A percentile compares a stretch with the other conserved stretches of the same genome.
These are phyloP conservation scores for pig (Sus scrofa) DNA, from an alignment of 2,113 vertebrate genomes.

Conservation along the genomic window T2T-Sscrofa CM000827.6:57214001-57214500, in stretches of 20 bases:
- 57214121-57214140: neutral
- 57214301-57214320: neutral
- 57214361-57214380: neutral
- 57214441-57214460: neutral
- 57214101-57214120: neutral
- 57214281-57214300: neutral
- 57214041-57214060: neutral
- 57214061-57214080: neutral
- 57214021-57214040: neutral
- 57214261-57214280: neutral
- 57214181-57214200: neutral
- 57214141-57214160: neutral
- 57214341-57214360: neutral
- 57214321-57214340: neutral
- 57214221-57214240: neutral
- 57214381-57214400: too few relatives aligned
- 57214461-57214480: neutral
- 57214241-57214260: neutral
- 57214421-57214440: neutral
- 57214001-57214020: neutral
- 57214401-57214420: neutral
- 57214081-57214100: neutral
- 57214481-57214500: fast-evolving
- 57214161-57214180: neutral
- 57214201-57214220: neutral